A percentile compares a stretch with the other conserved stretches of the same genome.
Evolutionary conservation across 2,113 vertebrate genomes (phyloP).

Genomic region (Mirounga angustirostris): DNA sequence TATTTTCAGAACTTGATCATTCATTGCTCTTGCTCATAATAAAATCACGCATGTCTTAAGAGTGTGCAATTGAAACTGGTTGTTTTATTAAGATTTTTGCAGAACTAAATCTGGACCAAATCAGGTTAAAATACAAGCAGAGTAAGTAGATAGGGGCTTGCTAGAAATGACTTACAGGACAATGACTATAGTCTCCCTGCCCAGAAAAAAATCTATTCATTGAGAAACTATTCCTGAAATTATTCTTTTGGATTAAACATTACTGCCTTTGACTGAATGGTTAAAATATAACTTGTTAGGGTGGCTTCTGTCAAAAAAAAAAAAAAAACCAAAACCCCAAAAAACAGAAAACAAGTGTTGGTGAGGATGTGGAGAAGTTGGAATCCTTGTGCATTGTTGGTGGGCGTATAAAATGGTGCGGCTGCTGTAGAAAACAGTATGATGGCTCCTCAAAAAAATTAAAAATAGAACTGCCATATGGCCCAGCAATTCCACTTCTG

Average conservation of each 20-base stretch:
- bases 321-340: neutral
- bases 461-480: neutral
- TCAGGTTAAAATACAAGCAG: slow-evolving; percentile 46
- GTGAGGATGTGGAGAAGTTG: neutral
- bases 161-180: slow-evolving; percentile 2
- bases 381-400: neutral
- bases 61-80: slow-evolving; percentile 5
- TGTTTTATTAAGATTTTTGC: slow-evolving; percentile 59
- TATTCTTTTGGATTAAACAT: slow-evolving; percentile 39
- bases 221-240: slow-evolving; percentile 57
- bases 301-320: slow-evolving; percentile 10
- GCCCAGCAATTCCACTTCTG: neutral
- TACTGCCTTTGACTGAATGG: neutral
- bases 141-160: neutral
- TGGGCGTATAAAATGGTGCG: neutral
- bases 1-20: slow-evolving; percentile 61
- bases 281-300: slow-evolving; percentile 51
- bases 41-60: slow-evolving; percentile 59
- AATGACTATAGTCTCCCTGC: neutral
- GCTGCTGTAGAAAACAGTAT: neutral
- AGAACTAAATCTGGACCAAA: slow-evolving; percentile 32
- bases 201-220: neutral
- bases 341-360: neutral
- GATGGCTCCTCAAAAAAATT: neutral
- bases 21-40: slow-evolving; percentile 55